Evolutionary conservation across 1,140 invertebrate species (phyloP).

Genomic region (Saccostrea cuccullata): DNA sequence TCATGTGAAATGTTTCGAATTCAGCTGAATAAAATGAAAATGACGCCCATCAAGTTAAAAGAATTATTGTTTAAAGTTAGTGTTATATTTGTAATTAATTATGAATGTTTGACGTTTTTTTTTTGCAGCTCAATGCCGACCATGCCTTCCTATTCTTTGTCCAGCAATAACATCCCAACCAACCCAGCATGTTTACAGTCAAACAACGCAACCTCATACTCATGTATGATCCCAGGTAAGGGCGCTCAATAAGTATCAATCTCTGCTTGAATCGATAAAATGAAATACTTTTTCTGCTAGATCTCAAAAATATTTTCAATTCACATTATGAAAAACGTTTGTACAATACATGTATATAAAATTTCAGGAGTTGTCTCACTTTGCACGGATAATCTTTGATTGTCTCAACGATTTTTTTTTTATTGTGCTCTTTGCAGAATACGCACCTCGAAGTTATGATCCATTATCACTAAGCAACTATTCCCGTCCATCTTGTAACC

Average conservation of each 20-base stretch:
- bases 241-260: neutral
- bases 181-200: conserved; percentile 88
- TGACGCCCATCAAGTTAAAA: too few species aligned
- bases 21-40: too few species aligned
- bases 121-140: conserved; percentile 74
- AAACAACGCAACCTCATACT: conserved; percentile 85
- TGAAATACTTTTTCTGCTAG: too few species aligned
- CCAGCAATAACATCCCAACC: conserved; percentile 80
- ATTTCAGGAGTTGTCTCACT: conserved; percentile 19
- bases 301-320: neutral
- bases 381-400: neutral
- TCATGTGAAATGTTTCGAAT: too few species aligned
- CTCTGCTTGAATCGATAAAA: too few species aligned
- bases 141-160: conserved; percentile 80
- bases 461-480: conserved; percentile 86
- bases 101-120: neutral
- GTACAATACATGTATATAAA: too few species aligned
- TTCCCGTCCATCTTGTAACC: conserved; percentile 83
- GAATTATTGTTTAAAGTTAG: neutral
- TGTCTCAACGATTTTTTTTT: neutral
- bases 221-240: conserved; percentile 90
- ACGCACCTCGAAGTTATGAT: conserved; percentile 82
- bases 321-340: neutral
- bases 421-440: conserved; percentile 60
- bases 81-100: neutral